Evolutionary conservation across 2,113 vertebrate species (phyloP).

Genomic region (Elephas maximus): DNA sequence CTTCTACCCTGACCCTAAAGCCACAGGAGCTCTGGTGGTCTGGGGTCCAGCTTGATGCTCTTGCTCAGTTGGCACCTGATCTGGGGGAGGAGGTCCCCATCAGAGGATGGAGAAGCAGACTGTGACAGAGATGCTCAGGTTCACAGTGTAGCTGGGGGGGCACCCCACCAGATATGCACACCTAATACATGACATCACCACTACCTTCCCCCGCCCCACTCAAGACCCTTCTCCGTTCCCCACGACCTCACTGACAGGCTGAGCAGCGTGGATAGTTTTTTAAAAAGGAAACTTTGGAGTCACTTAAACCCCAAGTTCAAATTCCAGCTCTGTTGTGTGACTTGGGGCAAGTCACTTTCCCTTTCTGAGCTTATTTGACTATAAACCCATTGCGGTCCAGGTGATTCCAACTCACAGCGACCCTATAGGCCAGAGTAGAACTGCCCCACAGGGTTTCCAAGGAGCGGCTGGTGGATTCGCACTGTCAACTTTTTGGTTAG

Average conservation of each 20-base stretch:
- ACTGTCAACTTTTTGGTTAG: too few relatives aligned
- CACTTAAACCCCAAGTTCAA: not conserved
- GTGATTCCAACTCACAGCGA: too few relatives aligned
- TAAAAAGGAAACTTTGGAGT: not conserved
- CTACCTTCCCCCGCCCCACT: not conserved
- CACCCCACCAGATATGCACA: not conserved
- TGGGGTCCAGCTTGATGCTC: not conserved
- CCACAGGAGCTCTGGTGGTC: not conserved
- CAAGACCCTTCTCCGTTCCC: not conserved
- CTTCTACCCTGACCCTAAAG: not conserved
- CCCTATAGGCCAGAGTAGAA: too few relatives aligned
- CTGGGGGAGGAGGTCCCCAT: not conserved
- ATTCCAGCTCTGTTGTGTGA: not conserved
- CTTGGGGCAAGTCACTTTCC: not conserved
- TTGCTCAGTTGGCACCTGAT: not conserved
- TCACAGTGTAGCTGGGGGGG: not conserved
- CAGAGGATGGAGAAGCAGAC: not conserved
- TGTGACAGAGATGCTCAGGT: not conserved
- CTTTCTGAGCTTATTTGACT: conserved; percentile 3
- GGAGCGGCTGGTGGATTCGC: too few relatives aligned
- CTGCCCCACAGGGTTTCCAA: too few relatives aligned
- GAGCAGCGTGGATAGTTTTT: not conserved
- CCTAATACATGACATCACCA: not conserved
- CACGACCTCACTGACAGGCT: not conserved
- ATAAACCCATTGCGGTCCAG: not conserved